Conservation (phyloP, 1,140 invertebrate species). For the Brachystomella parvula region DNA sequence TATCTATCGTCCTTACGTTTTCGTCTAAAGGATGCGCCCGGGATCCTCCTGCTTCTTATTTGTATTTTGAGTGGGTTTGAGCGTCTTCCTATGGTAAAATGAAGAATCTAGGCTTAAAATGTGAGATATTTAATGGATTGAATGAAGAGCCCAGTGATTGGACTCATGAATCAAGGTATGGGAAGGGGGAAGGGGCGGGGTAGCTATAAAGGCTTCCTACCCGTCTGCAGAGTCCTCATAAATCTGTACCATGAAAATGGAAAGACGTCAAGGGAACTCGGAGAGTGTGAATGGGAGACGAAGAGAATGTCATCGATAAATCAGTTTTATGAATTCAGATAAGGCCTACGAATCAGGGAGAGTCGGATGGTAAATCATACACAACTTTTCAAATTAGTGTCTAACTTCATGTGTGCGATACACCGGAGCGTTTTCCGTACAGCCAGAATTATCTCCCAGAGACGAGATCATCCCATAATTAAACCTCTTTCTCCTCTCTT, state of each 20-base stretch:
- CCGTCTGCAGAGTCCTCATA: conserved; percentile 24
- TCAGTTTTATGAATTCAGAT: conserved; percentile 38
- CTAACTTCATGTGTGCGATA: conserved; percentile 33
- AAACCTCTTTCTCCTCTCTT: conserved; percentile 13
- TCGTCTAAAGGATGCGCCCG: too few relatives aligned
- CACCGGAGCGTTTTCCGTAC: neutral
- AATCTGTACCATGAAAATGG: conserved; percentile 37
- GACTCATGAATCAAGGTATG: conserved; percentile 34
- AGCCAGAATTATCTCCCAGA: conserved; percentile 34
- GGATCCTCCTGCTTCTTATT: too few relatives aligned
- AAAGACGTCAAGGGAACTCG: conserved; percentile 36
- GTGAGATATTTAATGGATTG: neutral
- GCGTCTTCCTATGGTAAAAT: too few relatives aligned
- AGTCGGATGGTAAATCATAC: conserved; percentile 34
- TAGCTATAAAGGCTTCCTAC: conserved; percentile 18
- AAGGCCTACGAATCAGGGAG: conserved; percentile 1
- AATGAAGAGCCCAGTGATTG: conserved; percentile 23
- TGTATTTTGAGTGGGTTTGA: too few relatives aligned
- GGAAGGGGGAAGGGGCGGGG: conserved; percentile 24
- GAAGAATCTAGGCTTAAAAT: too few relatives aligned
- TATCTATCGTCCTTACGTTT: neutral
- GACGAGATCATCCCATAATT: conserved; percentile 37
- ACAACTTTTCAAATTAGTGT: conserved; percentile 38
- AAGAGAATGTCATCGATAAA: conserved; percentile 38
- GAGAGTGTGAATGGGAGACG: conserved; percentile 30